These are phyloP conservation scores for Mionectes macconnelli DNA, from an alignment of 2,113 vertebrate genomes.

Conservation along the genomic window DNA sequence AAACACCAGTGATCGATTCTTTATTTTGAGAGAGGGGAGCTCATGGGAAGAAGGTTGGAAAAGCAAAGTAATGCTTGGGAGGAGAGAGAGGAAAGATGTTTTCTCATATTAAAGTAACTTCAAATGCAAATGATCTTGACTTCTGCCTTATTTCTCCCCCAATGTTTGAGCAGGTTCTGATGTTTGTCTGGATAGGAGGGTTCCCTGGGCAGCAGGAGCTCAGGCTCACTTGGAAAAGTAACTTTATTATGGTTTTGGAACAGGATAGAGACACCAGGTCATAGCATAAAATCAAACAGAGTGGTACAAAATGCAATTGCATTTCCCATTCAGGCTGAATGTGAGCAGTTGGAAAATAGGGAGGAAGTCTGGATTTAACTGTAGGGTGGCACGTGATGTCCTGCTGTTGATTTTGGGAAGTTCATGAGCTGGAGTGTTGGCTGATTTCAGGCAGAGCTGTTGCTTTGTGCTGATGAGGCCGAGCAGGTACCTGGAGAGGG, in stretches of 20 bases:
- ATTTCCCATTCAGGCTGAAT: not conserved
- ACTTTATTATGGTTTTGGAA: not conserved
- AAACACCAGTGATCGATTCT: not conserved
- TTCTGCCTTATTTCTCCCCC: not conserved
- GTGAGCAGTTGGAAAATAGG: not conserved
- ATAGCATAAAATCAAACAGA: not conserved
- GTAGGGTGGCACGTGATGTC: not conserved
- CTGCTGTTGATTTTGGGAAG: not conserved
- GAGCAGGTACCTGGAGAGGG: not conserved
- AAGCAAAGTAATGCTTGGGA: not conserved
- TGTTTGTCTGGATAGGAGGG: not conserved
- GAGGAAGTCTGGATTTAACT: not conserved
- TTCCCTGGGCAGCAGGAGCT: not conserved
- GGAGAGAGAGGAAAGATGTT: not conserved
- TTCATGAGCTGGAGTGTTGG: not conserved
- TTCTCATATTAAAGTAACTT: not conserved
- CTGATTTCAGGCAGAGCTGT: not conserved
- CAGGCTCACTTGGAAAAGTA: not conserved
- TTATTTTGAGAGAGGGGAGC: not conserved
- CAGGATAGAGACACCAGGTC: not conserved
- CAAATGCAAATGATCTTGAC: not conserved
- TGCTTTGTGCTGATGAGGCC: not conserved
- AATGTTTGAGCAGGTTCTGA: not conserved
- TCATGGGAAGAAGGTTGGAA: not conserved
- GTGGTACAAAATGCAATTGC: not conserved